Conservation (phyloP, 2,113 vertebrate genomes). For the Raja brachyura region DNA sequence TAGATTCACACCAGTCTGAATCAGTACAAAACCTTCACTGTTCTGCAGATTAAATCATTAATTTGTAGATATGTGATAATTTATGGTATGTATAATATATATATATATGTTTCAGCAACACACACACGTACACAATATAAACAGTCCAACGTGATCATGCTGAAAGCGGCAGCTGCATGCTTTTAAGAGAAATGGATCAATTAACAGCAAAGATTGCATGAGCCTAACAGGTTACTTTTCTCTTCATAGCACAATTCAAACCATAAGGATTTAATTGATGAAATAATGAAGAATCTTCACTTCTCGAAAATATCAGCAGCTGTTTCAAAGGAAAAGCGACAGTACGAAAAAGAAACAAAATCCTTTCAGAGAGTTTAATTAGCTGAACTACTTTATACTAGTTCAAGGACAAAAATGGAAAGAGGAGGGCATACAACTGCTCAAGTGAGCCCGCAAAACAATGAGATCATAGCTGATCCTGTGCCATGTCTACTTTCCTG, state of each 20-base stretch:
- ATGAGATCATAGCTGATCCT: no score
- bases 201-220: background rate
- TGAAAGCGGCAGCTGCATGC: slow-evolving; percentile 7
- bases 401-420: no score
- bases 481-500: no score
- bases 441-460: no score
- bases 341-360: no score
- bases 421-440: no score
- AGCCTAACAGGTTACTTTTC: slow-evolving; percentile 12
- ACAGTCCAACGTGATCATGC: background rate
- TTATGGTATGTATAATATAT: no score
- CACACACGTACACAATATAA: background rate
- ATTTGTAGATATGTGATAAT: no score
- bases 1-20: background rate
- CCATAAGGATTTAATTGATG: background rate
- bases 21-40: no score
- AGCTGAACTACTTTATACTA: background rate
- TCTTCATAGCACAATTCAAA: background rate
- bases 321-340: background rate
- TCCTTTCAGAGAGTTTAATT: background rate
- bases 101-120: no score
- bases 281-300: slow-evolving; percentile 16
- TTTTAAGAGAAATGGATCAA: slow-evolving; percentile 20
- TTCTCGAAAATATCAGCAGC: background rate
- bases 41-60: no score